phyloP scores from a whole-genome alignment of 2,113 vertebrate species.

The Actenoides lindsayi region DNA sequence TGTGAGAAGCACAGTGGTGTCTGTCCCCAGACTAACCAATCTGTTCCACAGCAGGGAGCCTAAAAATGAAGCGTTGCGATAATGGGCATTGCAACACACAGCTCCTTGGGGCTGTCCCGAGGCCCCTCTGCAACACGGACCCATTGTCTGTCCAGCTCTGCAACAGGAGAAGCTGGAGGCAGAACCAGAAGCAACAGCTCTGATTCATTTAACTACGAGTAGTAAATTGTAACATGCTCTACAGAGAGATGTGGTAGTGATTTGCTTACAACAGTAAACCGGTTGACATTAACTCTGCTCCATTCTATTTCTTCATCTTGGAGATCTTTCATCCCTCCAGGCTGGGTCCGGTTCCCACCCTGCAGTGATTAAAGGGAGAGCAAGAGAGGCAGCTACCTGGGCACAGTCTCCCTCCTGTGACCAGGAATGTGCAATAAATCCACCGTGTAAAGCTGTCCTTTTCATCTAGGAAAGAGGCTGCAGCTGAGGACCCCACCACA shows the following conservation, averaged over 20 bases:
- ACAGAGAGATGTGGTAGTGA: constrained; percentile 9
- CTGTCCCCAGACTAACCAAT: constrained; percentile 32
- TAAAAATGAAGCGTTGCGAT: constrained; percentile 38
- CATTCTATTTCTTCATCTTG: constrained; percentile 1
- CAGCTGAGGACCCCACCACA: neutral
- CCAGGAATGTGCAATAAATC: constrained; percentile 26
- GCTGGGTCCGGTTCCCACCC: constrained; percentile 47
- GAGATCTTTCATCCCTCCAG: constrained; percentile 24
- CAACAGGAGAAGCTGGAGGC: constrained; percentile 25
- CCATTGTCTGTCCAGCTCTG: constrained; percentile 32
- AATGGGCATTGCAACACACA: constrained; percentile 46
- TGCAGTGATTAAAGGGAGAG: constrained; percentile 39
- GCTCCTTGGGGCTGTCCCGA: constrained; percentile 5
- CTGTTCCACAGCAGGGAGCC: constrained; percentile 55
- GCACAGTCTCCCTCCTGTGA: neutral
- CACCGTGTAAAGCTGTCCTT: neutral
- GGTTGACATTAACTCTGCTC: neutral
- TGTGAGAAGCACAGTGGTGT: neutral
- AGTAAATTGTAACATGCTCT: constrained; percentile 28
- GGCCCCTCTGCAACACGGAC: constrained; percentile 27
- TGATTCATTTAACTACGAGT: constrained; percentile 13
- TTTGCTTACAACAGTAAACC: constrained; percentile 46
- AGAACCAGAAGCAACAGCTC: constrained; percentile 37
- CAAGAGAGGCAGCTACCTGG: constrained; percentile 39
- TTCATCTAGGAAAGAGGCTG: neutral